A percentile compares a stretch with the other conserved stretches of the same genome.
Evolutionary conservation across 2,797 vertebrate species (phyloP).

Genomic region (Holocentrus rufus): DNA sequence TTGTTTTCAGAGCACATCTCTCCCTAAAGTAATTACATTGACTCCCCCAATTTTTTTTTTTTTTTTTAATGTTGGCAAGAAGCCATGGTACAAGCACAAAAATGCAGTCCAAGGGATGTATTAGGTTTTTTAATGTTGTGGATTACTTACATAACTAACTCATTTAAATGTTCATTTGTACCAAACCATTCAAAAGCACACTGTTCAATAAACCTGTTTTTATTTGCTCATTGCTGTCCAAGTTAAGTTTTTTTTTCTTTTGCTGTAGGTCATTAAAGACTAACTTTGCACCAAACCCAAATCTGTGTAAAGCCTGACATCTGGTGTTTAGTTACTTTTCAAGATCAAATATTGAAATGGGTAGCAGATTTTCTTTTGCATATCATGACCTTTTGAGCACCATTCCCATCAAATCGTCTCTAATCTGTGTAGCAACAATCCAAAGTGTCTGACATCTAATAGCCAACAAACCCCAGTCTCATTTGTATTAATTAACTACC

Average conservation of each 20-base stretch:
- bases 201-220: neutral
- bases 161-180: neutral
- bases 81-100: too few relatives aligned
- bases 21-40: too few relatives aligned
- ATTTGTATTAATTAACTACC: conserved; percentile 49
- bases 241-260: neutral
- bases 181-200: neutral
- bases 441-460: conserved; percentile 35
- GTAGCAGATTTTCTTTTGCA: conserved; percentile 47
- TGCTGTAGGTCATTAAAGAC: conserved; percentile 30
- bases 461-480: conserved; percentile 26
- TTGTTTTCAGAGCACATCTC: too few relatives aligned
- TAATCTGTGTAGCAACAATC: conserved; percentile 11
- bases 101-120: too few relatives aligned
- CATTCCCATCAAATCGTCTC: neutral
- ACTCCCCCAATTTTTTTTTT: too few relatives aligned
- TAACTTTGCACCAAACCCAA: too few relatives aligned
- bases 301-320: too few relatives aligned
- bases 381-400: conserved; percentile 44
- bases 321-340: neutral
- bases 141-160: neutral
- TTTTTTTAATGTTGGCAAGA: too few relatives aligned
- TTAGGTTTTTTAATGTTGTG: too few relatives aligned
- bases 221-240: neutral
- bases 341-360: neutral